These are phyloP conservation scores for Procavia capensis DNA, from an alignment of 2,113 vertebrate genomes.

Conservation along the genomic window DNA sequence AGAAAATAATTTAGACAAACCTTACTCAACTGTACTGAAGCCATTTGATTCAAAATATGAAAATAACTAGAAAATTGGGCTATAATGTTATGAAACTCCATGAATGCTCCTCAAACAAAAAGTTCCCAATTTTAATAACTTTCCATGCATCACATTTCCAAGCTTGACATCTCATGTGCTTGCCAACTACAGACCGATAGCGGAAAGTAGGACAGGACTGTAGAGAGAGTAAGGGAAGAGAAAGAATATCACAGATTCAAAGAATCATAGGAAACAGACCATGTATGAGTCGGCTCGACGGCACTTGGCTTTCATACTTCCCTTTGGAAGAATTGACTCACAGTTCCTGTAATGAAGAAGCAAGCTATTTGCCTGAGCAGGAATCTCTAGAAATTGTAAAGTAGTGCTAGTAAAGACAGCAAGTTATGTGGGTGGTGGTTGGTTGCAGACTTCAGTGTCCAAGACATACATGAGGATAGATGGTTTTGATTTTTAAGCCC, in stretches of 20 bases:
- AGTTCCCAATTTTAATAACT: not conserved
- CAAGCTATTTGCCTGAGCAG: not conserved
- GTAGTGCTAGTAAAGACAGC: not conserved
- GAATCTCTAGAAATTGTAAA: not conserved
- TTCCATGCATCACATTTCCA: not conserved
- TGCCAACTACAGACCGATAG: not conserved
- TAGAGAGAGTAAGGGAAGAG: not conserved
- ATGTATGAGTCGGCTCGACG: no score
- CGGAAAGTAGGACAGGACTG: not conserved
- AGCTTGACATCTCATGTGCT: rapidly evolving
- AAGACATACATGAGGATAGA: rapidly evolving
- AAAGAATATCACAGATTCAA: not conserved
- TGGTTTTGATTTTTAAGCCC: not conserved
- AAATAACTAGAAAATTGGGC: not conserved
- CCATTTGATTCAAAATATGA: not conserved
- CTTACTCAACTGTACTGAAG: not conserved
- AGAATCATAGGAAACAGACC: not conserved
- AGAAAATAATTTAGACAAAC: not conserved
- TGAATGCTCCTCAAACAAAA: not conserved
- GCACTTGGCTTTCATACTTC: no score
- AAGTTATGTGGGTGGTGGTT: not conserved
- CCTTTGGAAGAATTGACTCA: not conserved
- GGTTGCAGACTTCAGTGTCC: not conserved
- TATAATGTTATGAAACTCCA: not conserved
- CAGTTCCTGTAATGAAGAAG: not conserved